Evolutionary conservation across 2,888 invertebrate species (phyloP), one percentile per base, ranked within the genome.

Genomic region (Ophion costatus): DNA sequence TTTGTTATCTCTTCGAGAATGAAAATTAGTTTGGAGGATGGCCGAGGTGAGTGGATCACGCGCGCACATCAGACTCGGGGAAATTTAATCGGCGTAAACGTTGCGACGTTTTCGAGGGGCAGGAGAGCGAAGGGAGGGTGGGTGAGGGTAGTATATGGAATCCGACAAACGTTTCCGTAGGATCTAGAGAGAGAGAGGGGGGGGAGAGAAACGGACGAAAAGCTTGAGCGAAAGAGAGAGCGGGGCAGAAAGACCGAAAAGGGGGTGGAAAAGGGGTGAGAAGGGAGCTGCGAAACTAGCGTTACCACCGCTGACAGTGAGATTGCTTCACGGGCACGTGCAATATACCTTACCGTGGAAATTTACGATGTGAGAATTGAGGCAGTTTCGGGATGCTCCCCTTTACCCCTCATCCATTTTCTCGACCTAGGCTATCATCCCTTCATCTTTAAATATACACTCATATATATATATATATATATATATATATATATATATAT

Each of bases 341-440:
- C 84, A 84, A 86, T 86, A 85, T 75, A 80, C 80, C 82, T 83
- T 78, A 57, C 66, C 64, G 63, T 64, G 80, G 45, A 82, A 86
- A 86, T 86, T 86, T 85, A 86, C 80, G 77, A 79, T 74, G 84
- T 85, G 84, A 85, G 82, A 86, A 86, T 86, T 83, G 82, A 81
- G 84, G 84, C 74, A 84, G 84, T 84, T 84, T 81, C 78, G 59
- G 69, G 57, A 78, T 74, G 45, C 63, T 63, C 20, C 66, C 63
- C 74, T 45, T 78, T 59, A 61, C 59, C 87, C 86, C 83, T 82
- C 85, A 87, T 78, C 59, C 81, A 73, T 77, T 84, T 80, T 77
- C 77, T 66, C 79, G 42, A 77, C 75, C 75, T 71, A 70, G 56
- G 24, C 66, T 38, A 70, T 80, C 74, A 80, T 82, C 80, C 80